Base-by-base conservation (phyloP, 2,113 vertebrate genomes). In the Eurypyga helias region DNA sequence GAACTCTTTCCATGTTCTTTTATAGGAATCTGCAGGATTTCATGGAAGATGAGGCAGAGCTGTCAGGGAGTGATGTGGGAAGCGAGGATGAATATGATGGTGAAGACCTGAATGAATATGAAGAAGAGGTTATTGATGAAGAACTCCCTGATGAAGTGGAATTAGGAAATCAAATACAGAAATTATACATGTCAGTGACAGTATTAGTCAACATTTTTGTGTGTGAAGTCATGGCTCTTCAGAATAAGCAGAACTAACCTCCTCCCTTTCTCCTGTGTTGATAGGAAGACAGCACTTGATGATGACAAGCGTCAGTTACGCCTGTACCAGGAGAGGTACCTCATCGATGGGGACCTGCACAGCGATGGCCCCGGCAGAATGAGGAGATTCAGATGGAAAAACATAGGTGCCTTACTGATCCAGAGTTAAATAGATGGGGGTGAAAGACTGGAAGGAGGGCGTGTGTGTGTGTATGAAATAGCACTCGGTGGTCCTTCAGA, bases 351-450 rank as follows among this genome's bases (percentile, higher is more conserved):
- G 1, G 99, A 99, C 96, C 98, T 99, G 65, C 99, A 99, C 91
- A 99, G 99, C 0, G 99, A 99, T 0, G 99, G 99, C 5, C 99
- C 99, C 1, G 99, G 99, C 17, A 98, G 99, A 60, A 98, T 94
- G 60, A 99, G 99, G 16, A 99, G 97, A 62, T 99, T 99, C 98
- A 98, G 99, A 57, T 99, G 99, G 99, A 99, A 99, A 87, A 99
- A 99, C 82, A 99, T 99, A 31, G 99, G 99, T 99, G 95, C n/a
- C 23, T 83, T 49, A 57, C 3, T 34, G 43, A 60, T 28, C 38
- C 46, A 0, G 7, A 38, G 51, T 14, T 38, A 21, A 41, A 31
- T 1, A 45, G 46, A 23, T 33, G 34, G 25, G 6, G 14, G 7
- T 55, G 34, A 15, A 45, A 31, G 17, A 3, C 1, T 58, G 29